Evolutionary conservation across 2,888 invertebrate genomes (phyloP).

Genomic region (Cerceris rybyensis): DNA sequence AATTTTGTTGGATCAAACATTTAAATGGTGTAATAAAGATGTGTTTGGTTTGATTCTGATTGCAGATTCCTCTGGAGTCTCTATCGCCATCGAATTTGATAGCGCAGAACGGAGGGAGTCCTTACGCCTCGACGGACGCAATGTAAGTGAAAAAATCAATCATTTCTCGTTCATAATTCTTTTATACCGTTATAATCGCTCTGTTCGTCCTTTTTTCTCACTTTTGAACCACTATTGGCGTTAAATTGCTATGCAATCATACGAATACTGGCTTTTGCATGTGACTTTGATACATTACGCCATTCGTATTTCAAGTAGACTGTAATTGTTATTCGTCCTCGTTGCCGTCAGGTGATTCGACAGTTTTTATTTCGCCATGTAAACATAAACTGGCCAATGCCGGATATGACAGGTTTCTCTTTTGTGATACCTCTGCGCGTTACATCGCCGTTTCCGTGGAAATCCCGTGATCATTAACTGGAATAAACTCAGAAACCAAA

Average conservation of each 20-base stretch:
- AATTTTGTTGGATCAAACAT: too few species aligned
- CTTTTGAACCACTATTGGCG: too few species aligned
- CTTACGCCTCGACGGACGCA: constrained; percentile 73
- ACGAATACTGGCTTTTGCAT: neutral
- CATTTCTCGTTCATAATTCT: neutral
- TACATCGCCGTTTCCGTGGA: neutral
- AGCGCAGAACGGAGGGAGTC: constrained; percentile 71
- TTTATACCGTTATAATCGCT: neutral
- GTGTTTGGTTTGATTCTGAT: constrained; percentile 30
- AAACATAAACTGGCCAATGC: constrained; percentile 28
- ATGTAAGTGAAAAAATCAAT: constrained; percentile 68
- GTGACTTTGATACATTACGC: neutral
- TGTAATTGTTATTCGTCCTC: neutral
- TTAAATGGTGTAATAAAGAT: neutral
- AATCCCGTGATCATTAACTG: neutral
- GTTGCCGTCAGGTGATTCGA: neutral
- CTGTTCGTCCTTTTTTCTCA: too few species aligned
- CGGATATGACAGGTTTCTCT: constrained; percentile 31
- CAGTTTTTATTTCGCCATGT: neutral
- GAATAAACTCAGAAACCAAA: neutral
- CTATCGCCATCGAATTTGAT: constrained; percentile 69
- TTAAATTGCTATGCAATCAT: too few species aligned
- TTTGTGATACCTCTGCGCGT: neutral
- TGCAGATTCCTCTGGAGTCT: constrained; percentile 77
- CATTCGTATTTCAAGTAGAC: neutral